Base-by-base conservation (phyloP, 2,113 vertebrate species). In the Corvus hawaiiensis region DNA sequence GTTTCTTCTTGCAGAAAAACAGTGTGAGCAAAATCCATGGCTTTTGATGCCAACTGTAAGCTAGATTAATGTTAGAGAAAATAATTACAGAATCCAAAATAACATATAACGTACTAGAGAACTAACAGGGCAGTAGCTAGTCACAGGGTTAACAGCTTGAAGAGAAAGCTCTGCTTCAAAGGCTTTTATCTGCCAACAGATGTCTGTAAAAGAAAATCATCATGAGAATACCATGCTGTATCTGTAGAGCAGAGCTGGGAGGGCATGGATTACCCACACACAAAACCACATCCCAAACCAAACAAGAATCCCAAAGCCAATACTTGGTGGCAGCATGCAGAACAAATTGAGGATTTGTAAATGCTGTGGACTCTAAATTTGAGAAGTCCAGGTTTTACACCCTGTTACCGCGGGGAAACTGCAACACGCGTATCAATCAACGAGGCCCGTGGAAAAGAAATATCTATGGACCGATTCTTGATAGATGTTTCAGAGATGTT, bases 1-100 rank as follows among this genome's bases (percentile, higher is more conserved):
- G 61, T 69, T 96, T 95, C 82, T 79, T 95, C 85, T 91, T 90
- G 68, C 43, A 90, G 92, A 92, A 96, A 82, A 96, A 77, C 41
- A 71, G n/a, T 21, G 46, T 82, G 74, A 92, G 62, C 6, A 4
- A 91, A 93, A 84, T 81, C 44, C 75, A 15, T 52, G 59, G 52
- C 54, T 86, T 97, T 96, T 93, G 78, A 96, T 88, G 73, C 49
- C 58, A 89, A 68, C 41, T 59, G 56, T 52, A 91, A 85, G 32
- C 33, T 74, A 92, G 61, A 72, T 81, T 67, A 85, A 75, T 52
- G 48, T 58, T 88, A 89, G 33, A 78, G 76, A 80, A 93, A 93
- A 82, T 88, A 87, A 96, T 75, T 87, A 35, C 71, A 51, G 55
- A 83, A 64, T 51, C 51, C 37, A 78, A 84, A 91, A 91, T 72